Evolutionary conservation across 2,113 vertebrate species (phyloP).

Genomic region (Hypocryptadius cinnamomeus): DNA sequence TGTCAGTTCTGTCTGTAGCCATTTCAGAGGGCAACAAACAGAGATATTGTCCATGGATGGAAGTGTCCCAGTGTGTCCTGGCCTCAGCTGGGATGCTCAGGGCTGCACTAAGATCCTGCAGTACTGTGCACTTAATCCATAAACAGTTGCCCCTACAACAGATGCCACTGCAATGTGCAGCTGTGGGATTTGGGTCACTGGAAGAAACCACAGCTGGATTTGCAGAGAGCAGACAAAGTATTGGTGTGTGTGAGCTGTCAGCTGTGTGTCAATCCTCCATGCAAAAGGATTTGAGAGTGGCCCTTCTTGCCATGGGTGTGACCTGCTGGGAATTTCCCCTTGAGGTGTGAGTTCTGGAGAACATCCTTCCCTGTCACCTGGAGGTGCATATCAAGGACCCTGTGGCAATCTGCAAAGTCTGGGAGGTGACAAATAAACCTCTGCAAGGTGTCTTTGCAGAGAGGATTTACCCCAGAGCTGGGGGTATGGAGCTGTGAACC

Average conservation of each 20-base stretch:
- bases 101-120: background rate
- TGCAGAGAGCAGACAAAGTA: background rate
- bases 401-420: background rate
- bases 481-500: background rate
- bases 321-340: background rate
- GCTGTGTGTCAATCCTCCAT: background rate
- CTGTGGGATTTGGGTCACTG: constrained; percentile 38
- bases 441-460: background rate
- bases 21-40: background rate
- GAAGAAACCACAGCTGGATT: constrained; percentile 27
- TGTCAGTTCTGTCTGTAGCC: background rate
- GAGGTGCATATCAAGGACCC: background rate
- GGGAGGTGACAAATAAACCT: background rate
- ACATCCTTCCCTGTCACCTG: background rate
- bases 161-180: background rate
- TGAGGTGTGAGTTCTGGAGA: background rate
- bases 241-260: background rate
- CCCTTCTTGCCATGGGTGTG: background rate
- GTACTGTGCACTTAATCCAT: background rate
- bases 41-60: background rate
- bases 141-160: background rate
- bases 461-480: background rate
- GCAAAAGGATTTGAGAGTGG: background rate
- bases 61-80: background rate
- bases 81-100: background rate